These are phyloP conservation scores for Tympanoctomys barrerae DNA, from an alignment of 2,797 vertebrate genomes.

Conservation along the genomic window DNA sequence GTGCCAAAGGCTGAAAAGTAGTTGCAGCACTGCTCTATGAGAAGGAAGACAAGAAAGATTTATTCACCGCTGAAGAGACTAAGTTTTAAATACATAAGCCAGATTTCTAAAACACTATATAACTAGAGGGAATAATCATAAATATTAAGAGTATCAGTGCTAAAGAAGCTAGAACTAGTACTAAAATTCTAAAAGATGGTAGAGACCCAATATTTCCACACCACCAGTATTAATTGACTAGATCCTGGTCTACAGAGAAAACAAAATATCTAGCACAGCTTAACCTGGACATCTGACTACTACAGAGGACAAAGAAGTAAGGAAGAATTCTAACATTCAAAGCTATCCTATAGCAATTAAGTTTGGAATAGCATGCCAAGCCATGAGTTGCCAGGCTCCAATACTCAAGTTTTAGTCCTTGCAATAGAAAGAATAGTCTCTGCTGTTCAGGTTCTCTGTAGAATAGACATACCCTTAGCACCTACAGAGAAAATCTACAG, in stretches of 20 bases:
- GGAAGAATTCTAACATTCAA: background rate
- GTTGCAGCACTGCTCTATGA: background rate
- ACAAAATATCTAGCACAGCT: conserved; percentile 6
- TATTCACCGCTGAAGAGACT: background rate
- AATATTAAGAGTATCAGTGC: background rate
- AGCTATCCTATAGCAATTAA: background rate
- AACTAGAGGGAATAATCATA: background rate
- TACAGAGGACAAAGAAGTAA: conserved; percentile 6
- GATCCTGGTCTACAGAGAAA: background rate
- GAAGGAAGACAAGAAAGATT: background rate
- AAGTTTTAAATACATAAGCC: background rate
- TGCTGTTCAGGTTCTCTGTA: background rate
- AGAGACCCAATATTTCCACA: background rate
- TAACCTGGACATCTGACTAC: background rate
- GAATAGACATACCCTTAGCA: background rate
- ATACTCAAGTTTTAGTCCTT: conserved; percentile 8
- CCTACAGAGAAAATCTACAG: background rate
- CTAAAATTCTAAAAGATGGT: background rate
- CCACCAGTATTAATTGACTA: background rate
- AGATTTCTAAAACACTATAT: background rate
- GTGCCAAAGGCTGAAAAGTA: background rate
- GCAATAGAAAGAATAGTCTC: background rate
- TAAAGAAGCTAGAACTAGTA: background rate
- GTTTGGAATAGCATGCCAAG: background rate
- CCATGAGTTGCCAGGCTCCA: background rate